Conservation (phyloP, 2,797 vertebrate genomes). For the Bradypodion pumilum region DNA sequence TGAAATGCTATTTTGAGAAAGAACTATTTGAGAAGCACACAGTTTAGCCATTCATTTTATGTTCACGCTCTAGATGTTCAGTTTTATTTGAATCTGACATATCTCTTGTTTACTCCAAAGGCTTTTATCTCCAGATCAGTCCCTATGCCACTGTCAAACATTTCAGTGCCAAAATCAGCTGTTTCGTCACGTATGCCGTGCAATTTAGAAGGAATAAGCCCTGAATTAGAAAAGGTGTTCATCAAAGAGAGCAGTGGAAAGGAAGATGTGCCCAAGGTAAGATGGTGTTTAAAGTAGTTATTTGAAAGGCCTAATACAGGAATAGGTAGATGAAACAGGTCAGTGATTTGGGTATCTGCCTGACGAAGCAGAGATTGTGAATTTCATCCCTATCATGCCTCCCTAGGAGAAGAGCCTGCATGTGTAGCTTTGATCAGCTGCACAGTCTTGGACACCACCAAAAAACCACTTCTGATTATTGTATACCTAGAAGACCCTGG, state of each 20-base stretch:
- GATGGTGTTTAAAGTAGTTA: background rate
- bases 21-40: background rate
- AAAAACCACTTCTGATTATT: too few species aligned
- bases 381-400: too few species aligned
- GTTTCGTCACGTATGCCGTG: conserved; percentile 89
- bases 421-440: too few species aligned
- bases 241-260: conserved; percentile 89
- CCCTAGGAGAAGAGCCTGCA: too few species aligned
- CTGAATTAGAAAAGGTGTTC: conserved; percentile 94
- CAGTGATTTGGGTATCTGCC: too few species aligned
- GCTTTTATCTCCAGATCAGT: conserved; percentile 84
- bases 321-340: background rate
- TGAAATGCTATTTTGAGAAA: background rate
- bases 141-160: conserved; percentile 80
- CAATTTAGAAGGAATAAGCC: conserved; percentile 93
- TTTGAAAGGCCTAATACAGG: background rate
- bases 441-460: too few species aligned
- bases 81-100: conserved; percentile 10
- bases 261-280: conserved; percentile 83
- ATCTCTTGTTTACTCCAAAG: conserved; percentile 63
- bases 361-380: too few species aligned
- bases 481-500: too few species aligned
- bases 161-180: conserved; percentile 85
- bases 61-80: background rate
- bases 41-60: conserved; percentile 9